Evolutionary conservation across 1,140 invertebrate species (phyloP).

Genomic region (Phymastichus coffea): DNA sequence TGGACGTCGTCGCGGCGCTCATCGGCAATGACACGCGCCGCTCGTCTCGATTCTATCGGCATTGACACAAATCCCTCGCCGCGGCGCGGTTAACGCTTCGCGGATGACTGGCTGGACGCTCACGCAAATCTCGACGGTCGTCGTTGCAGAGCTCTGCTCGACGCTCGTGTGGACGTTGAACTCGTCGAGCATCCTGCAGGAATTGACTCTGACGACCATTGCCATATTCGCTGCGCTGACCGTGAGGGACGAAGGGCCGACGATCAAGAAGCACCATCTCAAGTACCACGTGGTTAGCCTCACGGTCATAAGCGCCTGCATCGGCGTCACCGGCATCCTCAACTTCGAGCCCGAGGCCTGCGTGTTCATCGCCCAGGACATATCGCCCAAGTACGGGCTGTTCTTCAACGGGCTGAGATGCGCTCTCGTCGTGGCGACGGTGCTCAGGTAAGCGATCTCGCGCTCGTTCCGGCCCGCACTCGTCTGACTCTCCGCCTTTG

Average conservation of each 20-base stretch:
- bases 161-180: conserved; percentile 57
- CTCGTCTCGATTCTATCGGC: not conserved
- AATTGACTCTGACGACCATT: conserved; percentile 58
- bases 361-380: conserved; percentile 53
- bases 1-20: not conserved
- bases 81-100: not conserved
- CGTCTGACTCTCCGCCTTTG: too few species aligned
- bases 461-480: not conserved
- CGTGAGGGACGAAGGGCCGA: conserved; percentile 44
- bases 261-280: conserved; percentile 58
- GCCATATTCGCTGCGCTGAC: conserved; percentile 55
- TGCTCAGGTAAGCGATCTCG: conserved; percentile 25
- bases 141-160: conserved; percentile 55
- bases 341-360: conserved; percentile 52
- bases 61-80: not conserved
- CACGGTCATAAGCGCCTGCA: conserved; percentile 55
- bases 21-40: too few species aligned
- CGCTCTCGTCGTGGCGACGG: conserved; percentile 44
- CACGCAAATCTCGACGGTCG: too few species aligned
- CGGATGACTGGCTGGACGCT: not conserved
- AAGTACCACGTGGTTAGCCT: conserved; percentile 60
- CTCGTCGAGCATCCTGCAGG: conserved; percentile 59
- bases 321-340: conserved; percentile 53
- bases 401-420: conserved; percentile 56
- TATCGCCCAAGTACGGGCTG: conserved; percentile 56